Conservation (phyloP, 2,888 invertebrate genomes). For the Parnassius mnemosyne region DNA sequence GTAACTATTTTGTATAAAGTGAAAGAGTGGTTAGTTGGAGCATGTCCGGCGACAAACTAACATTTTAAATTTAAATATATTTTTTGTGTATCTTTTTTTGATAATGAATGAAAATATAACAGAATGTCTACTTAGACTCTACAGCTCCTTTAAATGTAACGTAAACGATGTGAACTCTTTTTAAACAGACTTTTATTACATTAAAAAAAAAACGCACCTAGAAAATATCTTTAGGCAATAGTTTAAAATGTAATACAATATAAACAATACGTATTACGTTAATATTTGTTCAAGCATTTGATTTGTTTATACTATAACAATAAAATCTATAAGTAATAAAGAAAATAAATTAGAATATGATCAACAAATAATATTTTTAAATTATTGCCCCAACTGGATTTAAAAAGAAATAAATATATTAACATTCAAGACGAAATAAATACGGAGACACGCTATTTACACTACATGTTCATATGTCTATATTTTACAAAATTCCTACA, state of each 20-base stretch:
- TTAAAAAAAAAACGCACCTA: not conserved
- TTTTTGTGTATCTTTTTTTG: too few relatives aligned
- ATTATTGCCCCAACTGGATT: constrained; percentile 62
- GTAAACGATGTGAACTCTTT: too few relatives aligned
- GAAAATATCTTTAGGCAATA: not conserved
- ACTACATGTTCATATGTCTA: constrained; percentile 47
- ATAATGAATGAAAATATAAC: too few relatives aligned
- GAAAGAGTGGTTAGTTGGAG: too few relatives aligned
- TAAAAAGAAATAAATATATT: constrained; percentile 34
- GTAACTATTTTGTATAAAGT: too few relatives aligned
- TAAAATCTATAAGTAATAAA: constrained; percentile 55
- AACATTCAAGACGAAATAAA: constrained; percentile 40
- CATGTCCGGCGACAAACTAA: too few relatives aligned
- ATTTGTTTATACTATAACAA: constrained; percentile 35
- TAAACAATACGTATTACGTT: not conserved
- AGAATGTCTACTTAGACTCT: too few relatives aligned
- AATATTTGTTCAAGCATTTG: not conserved
- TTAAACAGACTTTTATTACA: not conserved
- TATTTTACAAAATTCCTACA: constrained; percentile 68
- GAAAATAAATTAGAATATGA: constrained; percentile 60
- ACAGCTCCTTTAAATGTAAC: too few relatives aligned
- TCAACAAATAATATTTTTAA: constrained; percentile 62
- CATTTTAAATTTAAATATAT: too few relatives aligned
- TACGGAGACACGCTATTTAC: constrained; percentile 55
- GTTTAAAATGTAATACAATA: not conserved